These are phyloP conservation scores for Psittacula derbiana DNA, from an alignment of 2,797 vertebrate species.

Conservation along the genomic window DNA sequence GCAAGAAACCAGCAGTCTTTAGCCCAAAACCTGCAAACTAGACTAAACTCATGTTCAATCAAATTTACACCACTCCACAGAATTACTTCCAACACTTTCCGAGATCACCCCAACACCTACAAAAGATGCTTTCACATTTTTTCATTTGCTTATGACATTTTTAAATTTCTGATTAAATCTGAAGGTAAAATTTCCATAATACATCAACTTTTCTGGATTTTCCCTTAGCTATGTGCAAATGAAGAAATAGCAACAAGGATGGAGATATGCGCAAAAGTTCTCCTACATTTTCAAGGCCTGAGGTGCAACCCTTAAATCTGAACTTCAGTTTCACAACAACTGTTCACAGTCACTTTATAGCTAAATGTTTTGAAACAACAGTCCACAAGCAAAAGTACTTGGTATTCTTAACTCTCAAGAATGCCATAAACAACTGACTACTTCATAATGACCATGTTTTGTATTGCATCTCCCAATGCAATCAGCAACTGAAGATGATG, in stretches of 20 bases:
- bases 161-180: not conserved
- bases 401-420: not conserved
- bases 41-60: not conserved
- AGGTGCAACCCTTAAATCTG: not conserved
- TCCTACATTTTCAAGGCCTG: not conserved
- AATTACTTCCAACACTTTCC: not conserved
- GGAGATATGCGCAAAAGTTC: not conserved
- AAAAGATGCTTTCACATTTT: not conserved
- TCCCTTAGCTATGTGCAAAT: not conserved
- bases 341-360: not conserved
- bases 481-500: not conserved
- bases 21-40: not conserved
- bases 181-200: not conserved
- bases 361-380: not conserved
- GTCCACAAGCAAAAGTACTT: not conserved
- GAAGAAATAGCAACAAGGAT: not conserved
- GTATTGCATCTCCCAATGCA: not conserved
- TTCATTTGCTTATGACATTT: not conserved
- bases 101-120: not conserved
- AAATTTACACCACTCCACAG: not conserved
- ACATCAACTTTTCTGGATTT: not conserved
- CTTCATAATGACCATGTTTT: not conserved
- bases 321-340: not conserved
- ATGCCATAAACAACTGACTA: not conserved
- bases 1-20: not conserved